Base-by-base conservation (phyloP, 2,888 invertebrate genomes). In the Brenthis ino region DNA sequence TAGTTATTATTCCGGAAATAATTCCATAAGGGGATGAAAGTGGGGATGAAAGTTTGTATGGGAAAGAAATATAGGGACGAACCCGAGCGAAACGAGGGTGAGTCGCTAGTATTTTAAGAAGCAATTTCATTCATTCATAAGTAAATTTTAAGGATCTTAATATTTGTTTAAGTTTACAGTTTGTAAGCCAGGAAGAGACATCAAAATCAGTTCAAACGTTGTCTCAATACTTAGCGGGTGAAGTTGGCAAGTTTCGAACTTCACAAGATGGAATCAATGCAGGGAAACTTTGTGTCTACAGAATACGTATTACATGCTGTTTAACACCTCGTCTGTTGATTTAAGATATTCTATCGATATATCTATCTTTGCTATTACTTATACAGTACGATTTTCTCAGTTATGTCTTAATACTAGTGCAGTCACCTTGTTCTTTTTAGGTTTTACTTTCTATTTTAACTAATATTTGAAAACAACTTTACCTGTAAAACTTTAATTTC, bases 261-360 rank as follows among this genome's bases (percentile, higher is more conserved):
- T 68, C 50, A 54, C 68, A 64, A 68, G 64, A 68, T 64, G 64
- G 58, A 57, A 64, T 47, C 64, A 56, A 68, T 47, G 50, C 37
- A 43, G 37, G 50, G 64, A 68, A 68, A 68, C 64, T 68, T 68
- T 28, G 48, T 16, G 37, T 58, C 48, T 47, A 68, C 54, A 33
- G 63, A 57, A 61, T 63, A 54, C 54, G 64, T 68, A 68, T 64
- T 64, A 64, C 68, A 68, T 53, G 61, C 47, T 68, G 68, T 64
- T 64, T 58, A 58, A 57, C 64, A 68, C 68, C 53, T 48, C 16
- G 43, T 61, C 47, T 57, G 37, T 57, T 63, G 57, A 64, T 67
- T 63, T 61, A 33, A 55, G 37, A 63, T 50, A 33, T 67, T 24
- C 47, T 43, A 43, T 16, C 51, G 51, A 16, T 3, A 51, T 4